Conservation (phyloP, 2,797 vertebrate genomes). For the Scolopax bukidnonensis region DNA sequence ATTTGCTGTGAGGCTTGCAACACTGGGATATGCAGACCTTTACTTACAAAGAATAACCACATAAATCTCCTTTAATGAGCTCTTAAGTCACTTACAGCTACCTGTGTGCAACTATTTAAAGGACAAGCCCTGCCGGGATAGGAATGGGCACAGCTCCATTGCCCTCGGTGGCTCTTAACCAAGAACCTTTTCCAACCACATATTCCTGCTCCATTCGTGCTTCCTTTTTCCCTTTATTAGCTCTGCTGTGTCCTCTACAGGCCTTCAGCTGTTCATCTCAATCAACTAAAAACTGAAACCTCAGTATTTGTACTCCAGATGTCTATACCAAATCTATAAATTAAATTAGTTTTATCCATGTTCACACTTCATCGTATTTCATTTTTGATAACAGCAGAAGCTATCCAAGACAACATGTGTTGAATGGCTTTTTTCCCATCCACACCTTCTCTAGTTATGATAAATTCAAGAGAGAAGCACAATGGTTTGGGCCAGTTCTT, state of each 20-base stretch:
- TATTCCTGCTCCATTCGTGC: background rate
- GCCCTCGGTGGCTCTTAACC: background rate
- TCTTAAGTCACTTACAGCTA: background rate
- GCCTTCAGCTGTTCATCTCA: background rate
- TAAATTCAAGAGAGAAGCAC: background rate
- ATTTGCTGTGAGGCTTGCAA: background rate
- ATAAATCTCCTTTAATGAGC: background rate
- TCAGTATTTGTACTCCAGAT: background rate
- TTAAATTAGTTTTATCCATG: background rate
- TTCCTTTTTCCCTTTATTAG: background rate
- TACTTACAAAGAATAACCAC: background rate
- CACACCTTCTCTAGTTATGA: background rate
- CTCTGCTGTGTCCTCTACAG: conserved; percentile 25
- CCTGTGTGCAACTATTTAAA: background rate
- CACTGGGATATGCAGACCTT: background rate
- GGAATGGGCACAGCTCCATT: background rate
- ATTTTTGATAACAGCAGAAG: background rate
- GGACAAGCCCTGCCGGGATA: background rate
- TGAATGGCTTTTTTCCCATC: background rate
- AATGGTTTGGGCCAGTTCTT: accelerated
- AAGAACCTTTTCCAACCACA: background rate
- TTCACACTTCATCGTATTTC: background rate
- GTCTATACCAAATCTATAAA: background rate
- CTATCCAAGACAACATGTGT: background rate
- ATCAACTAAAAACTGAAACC: background rate